phyloP scores from a whole-genome alignment of 1,140 invertebrate species.

The Procambarus clarkii region DNA sequence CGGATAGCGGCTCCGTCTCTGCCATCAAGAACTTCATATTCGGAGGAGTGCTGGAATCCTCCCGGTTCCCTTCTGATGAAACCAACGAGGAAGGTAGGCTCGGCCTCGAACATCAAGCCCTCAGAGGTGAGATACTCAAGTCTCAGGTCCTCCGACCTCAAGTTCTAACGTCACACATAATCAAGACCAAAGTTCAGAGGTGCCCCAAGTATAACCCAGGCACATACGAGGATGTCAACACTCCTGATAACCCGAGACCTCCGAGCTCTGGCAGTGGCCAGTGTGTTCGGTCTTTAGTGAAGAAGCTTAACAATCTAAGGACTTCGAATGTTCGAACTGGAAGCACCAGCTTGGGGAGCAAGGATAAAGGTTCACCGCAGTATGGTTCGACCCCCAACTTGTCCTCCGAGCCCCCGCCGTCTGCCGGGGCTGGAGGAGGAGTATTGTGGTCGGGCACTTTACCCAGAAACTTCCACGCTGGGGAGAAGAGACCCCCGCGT shows the following conservation, averaged over 20 bases:
- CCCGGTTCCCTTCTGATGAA: conserved; percentile 13
- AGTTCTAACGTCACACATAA: conserved; percentile 45
- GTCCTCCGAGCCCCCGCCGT: neutral
- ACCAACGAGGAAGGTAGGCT: neutral
- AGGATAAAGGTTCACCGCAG: conserved; percentile 13
- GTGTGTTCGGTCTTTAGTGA: neutral
- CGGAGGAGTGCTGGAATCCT: conserved; percentile 47
- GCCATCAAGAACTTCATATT: conserved; percentile 63
- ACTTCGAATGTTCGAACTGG: conserved; percentile 4
- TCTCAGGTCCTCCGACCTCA: conserved; percentile 52
- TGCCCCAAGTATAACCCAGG: conserved; percentile 1
- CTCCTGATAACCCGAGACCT: conserved; percentile 50
- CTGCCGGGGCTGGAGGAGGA: neutral
- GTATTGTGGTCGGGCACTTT: neutral
- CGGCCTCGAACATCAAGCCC: neutral
- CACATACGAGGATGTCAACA: conserved; percentile 13
- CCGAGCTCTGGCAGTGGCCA: neutral
- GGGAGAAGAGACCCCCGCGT: neutral
- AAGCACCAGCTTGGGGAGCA: conserved; percentile 11
- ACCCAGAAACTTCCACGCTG: conserved; percentile 16
- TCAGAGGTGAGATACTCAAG: conserved; percentile 44
- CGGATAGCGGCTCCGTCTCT: conserved; percentile 49
- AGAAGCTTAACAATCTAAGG: conserved; percentile 35
- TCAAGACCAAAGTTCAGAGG: conserved; percentile 47
- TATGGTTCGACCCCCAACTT: conserved; percentile 53